Evolutionary conservation across 2,888 invertebrate species (phyloP), one percentile per base, ranked within the genome.

Genomic region (Lottia scabra): DNA sequence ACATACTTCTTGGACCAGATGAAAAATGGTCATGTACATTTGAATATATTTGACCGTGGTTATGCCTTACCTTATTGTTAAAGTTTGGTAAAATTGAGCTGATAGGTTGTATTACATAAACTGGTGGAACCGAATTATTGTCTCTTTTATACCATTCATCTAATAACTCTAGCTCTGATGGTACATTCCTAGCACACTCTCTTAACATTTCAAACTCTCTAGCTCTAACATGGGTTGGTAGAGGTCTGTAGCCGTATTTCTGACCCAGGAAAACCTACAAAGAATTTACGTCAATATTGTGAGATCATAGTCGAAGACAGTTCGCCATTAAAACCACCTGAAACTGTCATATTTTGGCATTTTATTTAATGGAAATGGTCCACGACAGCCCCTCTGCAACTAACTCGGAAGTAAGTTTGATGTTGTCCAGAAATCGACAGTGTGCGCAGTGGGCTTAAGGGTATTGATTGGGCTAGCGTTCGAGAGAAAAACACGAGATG

Each of bases 141-240:
- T 99, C 99, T 89, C 96, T 96, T 85, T 96, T 94, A 90, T 98
- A 99, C 98, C 98, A 98, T 4, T 94, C 94, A 88, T 98, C 97
- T 74, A 98, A 91, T 0, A 97, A 91, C 0, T 95, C 95, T 81
- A 95, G 94, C 43, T 94, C 93, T 0, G 94, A 94, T 44, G 77
- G 77, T 23, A 80, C 80, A 38, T 78, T 77, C 70, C 84, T 85
- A 71, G 98, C 90, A 83, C 97, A 96, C 74, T 96, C 95, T 67
- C 96, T 92, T 19, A 99, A 91, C 92, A 96, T 90, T 85, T 95
- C 95, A 68, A 98, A 92, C 87, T 99, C 88, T 6, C 95, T 95
- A 43, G 96, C 97, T 0, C 96, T 91, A 73, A 99, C 96, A 87
- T 97, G 96, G 0, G 98, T 97, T 0, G 98, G 99, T 80, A 99